Percentiles rank a stretch among this genome's conserved stretches.
Evolutionary conservation across 2,888 invertebrate species (phyloP).

Genomic region (Eutolmus rufibarbis): DNA sequence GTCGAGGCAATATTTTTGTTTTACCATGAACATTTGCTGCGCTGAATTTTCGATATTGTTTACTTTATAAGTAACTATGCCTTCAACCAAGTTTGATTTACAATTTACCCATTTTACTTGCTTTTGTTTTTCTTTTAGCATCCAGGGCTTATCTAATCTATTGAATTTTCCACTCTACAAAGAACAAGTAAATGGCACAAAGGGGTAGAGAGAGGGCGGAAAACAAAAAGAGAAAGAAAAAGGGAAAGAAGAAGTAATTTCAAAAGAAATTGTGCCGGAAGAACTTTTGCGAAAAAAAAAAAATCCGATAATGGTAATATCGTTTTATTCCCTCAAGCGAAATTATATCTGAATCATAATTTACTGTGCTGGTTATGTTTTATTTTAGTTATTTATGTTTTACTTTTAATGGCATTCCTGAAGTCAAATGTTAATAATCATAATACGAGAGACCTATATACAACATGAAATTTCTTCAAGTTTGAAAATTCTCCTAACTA

Average conservation of each 20-base stretch:
- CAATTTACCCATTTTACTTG: neutral
- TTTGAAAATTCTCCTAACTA: neutral
- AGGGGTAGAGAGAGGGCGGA: neutral
- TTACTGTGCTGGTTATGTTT: neutral
- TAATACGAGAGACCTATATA: neutral
- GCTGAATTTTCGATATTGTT: neutral
- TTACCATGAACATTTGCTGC: neutral
- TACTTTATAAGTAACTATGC: neutral
- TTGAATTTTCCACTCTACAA: neutral
- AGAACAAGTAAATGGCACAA: neutral
- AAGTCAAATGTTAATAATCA: neutral
- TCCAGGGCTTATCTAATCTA: neutral
- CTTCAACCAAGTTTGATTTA: neutral
- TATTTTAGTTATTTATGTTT: neutral
- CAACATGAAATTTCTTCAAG: neutral
- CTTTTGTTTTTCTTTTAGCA: neutral
- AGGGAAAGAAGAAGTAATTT: neutral
- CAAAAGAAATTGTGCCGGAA: neutral
- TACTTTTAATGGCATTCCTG: neutral
- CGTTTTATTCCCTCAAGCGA: neutral
- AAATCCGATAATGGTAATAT: neutral
- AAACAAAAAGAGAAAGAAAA: neutral
- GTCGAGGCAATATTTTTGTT: neutral
- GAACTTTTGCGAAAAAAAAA: neutral
- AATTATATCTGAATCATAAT: neutral